Conservation (phyloP, 2,888 invertebrate species). For the Drosophila limbata region DNA sequence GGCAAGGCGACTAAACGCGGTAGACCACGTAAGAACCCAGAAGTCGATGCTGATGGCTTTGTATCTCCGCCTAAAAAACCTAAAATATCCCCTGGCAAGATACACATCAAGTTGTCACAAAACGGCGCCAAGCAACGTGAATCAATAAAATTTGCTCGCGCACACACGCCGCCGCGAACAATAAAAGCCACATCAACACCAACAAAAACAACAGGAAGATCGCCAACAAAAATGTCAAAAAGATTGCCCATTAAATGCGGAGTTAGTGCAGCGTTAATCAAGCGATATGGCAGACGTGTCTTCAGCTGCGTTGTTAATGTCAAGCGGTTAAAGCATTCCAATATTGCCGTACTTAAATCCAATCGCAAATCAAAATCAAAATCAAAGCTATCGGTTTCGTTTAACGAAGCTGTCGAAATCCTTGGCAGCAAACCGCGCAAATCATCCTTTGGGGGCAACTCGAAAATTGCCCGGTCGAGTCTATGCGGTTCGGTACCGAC, state of each 20-base stretch:
- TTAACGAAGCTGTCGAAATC: constrained; percentile 81
- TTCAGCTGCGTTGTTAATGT: constrained; percentile 56
- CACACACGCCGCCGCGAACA: constrained; percentile 35
- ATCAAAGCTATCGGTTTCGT: constrained; percentile 78
- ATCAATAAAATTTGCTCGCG: background rate
- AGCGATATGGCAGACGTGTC: constrained; percentile 39
- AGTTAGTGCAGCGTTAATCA: constrained; percentile 18
- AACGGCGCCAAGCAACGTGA: constrained; percentile 26
- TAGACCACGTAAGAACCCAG: constrained; percentile 6
- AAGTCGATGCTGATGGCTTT: background rate
- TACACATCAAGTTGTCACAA: constrained; percentile 44
- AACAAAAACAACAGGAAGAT: background rate
- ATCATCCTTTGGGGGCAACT: constrained; percentile 16
- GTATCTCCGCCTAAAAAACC: constrained; percentile 26
- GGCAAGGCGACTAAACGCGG: constrained; percentile 1
- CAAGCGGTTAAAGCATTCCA: constrained; percentile 22
- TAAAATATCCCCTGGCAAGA: constrained; percentile 17
- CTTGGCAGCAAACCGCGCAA: constrained; percentile 63
- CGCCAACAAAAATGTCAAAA: background rate
- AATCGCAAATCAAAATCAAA: constrained; percentile 69
- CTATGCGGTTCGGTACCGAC: constrained; percentile 54
- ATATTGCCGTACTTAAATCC: constrained; percentile 16
- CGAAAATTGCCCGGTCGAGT: background rate
- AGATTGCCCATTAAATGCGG: background rate
- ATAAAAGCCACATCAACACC: background rate